Evolutionary conservation across 2,888 invertebrate species (phyloP), one percentile per base, ranked within the genome.

Genomic region (Globia sparganii): DNA sequence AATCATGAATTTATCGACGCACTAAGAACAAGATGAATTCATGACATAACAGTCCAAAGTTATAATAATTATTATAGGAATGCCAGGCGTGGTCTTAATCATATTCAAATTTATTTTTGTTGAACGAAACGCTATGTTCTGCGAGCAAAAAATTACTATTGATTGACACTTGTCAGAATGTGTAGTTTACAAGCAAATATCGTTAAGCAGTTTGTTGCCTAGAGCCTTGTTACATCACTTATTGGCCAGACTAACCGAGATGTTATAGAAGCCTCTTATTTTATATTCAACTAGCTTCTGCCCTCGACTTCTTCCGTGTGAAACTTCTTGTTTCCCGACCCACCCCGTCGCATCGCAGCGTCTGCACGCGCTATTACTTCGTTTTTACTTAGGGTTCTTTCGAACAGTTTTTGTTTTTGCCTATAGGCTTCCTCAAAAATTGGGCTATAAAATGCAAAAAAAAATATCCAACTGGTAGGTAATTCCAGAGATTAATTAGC

Each of bases 31-130:
- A n/a, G n/a, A 64, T 28, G 61, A 78, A 76, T 37, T 61, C 2
- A 72, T 77, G 64, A 80, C 64, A 75, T 83, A 83, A 85, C 72
- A 72, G 25, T 62, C 25, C 87, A 91, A 90, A 84, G 88, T 87
- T 81, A 75, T 77, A 79, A 75, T 77, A 79, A 72, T 83, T 81
- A 81, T 75, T 59, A 31, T 68, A 77, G 64, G 64, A 80, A 83
- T 80, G 75, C 61, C 43, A 65, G 75, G 83, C 72, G 86, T 74
- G 75, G 77, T 76, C 28, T n/a, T 46, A 78, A 72, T 77, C 67
- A 75, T 81, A 81, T 84, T 78, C 59, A 75, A 83, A 85, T 74
- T 46, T 80, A 86, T 83, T 76, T 56, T 77, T 62, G 62, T 59
- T 62, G 70, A 71, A 71, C 40, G 62, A 46, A 73, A 74, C 56